phyloP scores from a whole-genome alignment of 2,797 vertebrate genomes.

The Diplodus sargus region DNA sequence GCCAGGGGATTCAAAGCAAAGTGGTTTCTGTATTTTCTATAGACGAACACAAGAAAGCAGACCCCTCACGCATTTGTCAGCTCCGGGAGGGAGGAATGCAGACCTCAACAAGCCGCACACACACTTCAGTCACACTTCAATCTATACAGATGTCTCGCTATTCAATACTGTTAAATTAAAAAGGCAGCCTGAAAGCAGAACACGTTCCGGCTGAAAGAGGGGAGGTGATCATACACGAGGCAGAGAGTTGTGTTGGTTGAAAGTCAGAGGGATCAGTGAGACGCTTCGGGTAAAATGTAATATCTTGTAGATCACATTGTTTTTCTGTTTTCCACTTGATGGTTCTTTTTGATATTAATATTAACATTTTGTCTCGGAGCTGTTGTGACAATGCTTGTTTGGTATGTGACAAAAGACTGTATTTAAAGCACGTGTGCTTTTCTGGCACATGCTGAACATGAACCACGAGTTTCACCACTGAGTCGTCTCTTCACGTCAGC shows the following conservation, averaged over 20 bases:
- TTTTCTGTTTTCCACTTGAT: background rate
- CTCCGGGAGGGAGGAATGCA: constrained; percentile 28
- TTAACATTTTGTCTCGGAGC: background rate
- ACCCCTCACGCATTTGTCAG: constrained; percentile 32
- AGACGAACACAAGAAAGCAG: constrained; percentile 32
- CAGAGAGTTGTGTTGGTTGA: constrained; percentile 20
- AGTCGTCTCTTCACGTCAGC: background rate
- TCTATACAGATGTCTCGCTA: constrained; percentile 38
- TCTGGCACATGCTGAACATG: background rate
- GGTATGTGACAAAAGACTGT: background rate
- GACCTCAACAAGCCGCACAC: constrained; percentile 27
- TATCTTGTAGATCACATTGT: background rate
- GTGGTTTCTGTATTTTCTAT: constrained; percentile 35
- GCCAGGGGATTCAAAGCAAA: constrained; percentile 47
- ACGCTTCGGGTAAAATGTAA: constrained; percentile 1
- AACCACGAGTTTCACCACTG: background rate
- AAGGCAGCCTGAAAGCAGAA: constrained; percentile 41
- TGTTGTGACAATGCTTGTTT: too few relatives aligned
- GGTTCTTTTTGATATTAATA: background rate
- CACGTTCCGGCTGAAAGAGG: background rate
- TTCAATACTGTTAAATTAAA: constrained; percentile 58
- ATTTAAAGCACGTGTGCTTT: background rate
- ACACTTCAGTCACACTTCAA: constrained; percentile 35
- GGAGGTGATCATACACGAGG: constrained; percentile 10
- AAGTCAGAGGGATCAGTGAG: background rate